Evolutionary conservation across 2,888 invertebrate genomes (phyloP).

Genomic region (Ceramica pisi): DNA sequence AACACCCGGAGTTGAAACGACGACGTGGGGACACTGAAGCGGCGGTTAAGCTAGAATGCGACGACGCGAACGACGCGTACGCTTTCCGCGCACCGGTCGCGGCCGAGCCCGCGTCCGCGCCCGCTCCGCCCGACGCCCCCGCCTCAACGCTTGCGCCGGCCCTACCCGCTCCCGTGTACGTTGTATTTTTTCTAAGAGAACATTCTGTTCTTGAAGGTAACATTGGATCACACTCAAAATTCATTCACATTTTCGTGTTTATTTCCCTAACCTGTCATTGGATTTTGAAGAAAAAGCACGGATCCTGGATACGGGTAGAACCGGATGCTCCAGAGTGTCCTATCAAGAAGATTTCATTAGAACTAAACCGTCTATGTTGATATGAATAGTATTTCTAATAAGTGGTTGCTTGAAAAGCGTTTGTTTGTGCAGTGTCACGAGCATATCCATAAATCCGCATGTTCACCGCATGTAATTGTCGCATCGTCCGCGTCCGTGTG

Average conservation of each 20-base stretch:
- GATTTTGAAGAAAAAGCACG: constrained; percentile 26
- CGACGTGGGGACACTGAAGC: constrained; percentile 91
- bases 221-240: constrained; percentile 49
- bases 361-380: constrained; percentile 11
- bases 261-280: constrained; percentile 41
- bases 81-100: constrained; percentile 91
- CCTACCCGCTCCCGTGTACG: constrained; percentile 75
- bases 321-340: constrained; percentile 67
- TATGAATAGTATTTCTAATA: constrained; percentile 13
- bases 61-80: constrained; percentile 93
- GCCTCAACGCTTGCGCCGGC: constrained; percentile 68
- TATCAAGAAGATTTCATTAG: constrained; percentile 27
- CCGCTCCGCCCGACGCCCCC: constrained; percentile 60
- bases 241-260: constrained; percentile 40
- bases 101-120: constrained; percentile 71
- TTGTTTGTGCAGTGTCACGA: constrained; percentile 63
- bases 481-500: constrained; percentile 50
- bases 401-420: constrained; percentile 38
- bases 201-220: constrained; percentile 52
- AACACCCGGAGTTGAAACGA: constrained; percentile 86
- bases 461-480: constrained; percentile 75
- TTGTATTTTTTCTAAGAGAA: constrained; percentile 63
- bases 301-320: constrained; percentile 46
- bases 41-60: constrained; percentile 93
- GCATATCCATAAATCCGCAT: constrained; percentile 68